phyloP scores from a whole-genome alignment of 2,888 invertebrate species.

The Drosophila falleni region DNA sequence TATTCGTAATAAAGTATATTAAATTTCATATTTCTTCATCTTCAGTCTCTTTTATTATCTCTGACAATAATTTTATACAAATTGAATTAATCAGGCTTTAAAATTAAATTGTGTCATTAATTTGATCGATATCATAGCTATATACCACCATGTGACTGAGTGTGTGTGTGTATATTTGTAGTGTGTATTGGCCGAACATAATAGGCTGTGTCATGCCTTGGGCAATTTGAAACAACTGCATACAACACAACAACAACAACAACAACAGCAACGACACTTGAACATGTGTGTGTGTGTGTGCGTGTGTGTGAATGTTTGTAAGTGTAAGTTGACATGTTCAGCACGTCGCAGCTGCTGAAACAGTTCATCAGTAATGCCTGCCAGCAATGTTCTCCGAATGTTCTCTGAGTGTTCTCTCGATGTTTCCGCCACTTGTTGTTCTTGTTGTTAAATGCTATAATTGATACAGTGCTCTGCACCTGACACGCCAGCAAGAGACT shows the following conservation, averaged over 20 bases:
- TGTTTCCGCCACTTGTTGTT: slow-evolving; percentile 44
- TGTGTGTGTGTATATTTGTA: too few relatives aligned
- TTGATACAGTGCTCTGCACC: slow-evolving; percentile 58
- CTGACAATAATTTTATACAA: slow-evolving; percentile 2
- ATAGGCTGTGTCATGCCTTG: slow-evolving; percentile 11
- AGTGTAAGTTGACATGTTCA: slow-evolving; percentile 40
- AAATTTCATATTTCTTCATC: not conserved
- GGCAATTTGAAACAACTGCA: slow-evolving; percentile 23
- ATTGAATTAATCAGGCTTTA: not conserved
- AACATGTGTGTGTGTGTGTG: not conserved
- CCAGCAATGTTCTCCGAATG: slow-evolving; percentile 14
- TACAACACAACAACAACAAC: not conserved
- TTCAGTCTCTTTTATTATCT: not conserved
- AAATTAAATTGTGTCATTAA: slow-evolving; percentile 19
- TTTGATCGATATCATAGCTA: slow-evolving; percentile 14
- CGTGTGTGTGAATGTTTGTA: slow-evolving; percentile 6
- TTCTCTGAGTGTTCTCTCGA: slow-evolving; percentile 12
- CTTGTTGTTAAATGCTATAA: slow-evolving; percentile 52
- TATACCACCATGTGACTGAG: not conserved
- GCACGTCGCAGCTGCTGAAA: slow-evolving; percentile 39
- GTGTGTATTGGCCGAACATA: slow-evolving; percentile 5
- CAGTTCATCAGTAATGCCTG: slow-evolving; percentile 45
- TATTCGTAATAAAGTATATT: not conserved
- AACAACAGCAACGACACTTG: not conserved
- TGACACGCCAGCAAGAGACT: slow-evolving; percentile 53